These are phyloP conservation scores for Synanthedon myopaeformis DNA, from an alignment of 2,888 invertebrate species.

Conservation along the genomic window DNA sequence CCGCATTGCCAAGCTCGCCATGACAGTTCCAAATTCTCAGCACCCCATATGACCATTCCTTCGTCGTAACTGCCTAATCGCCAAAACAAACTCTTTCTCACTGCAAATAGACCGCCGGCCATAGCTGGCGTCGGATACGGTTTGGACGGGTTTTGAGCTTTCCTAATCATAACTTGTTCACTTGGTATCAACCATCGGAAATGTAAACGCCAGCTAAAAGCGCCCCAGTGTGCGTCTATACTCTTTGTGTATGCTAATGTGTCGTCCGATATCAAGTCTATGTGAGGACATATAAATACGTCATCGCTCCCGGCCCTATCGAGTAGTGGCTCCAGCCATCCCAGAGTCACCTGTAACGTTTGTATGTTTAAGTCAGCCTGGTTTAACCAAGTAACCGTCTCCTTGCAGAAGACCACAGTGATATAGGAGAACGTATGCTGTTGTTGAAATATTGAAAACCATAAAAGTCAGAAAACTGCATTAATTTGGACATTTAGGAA, in stretches of 20 bases:
- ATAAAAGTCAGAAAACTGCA: too few relatives aligned
- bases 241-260: constrained; percentile 95
- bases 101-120: constrained; percentile 95
- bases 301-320: constrained; percentile 65
- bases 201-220: constrained; percentile 97
- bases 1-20: constrained; percentile 98
- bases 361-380: neutral
- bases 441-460: neutral
- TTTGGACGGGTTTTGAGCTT: constrained; percentile 74
- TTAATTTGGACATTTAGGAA: too few relatives aligned
- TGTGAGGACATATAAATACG: constrained; percentile 61
- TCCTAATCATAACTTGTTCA: constrained; percentile 71
- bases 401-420: too few relatives aligned
- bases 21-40: constrained; percentile 97
- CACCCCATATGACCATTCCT: constrained; percentile 93
- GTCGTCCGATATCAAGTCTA: constrained; percentile 88
- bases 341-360: constrained; percentile 60
- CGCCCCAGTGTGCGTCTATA: constrained; percentile 97
- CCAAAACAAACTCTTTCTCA: constrained; percentile 87
- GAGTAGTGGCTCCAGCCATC: constrained; percentile 73
- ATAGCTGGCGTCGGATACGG: constrained; percentile 88
- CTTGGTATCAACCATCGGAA: constrained; percentile 88
- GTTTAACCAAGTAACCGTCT: neutral
- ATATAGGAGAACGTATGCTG: neutral
- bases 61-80: constrained; percentile 83